These are phyloP conservation scores for Buteo buteo DNA, from an alignment of 2,113 vertebrate genomes.

Conservation along the genomic window DNA sequence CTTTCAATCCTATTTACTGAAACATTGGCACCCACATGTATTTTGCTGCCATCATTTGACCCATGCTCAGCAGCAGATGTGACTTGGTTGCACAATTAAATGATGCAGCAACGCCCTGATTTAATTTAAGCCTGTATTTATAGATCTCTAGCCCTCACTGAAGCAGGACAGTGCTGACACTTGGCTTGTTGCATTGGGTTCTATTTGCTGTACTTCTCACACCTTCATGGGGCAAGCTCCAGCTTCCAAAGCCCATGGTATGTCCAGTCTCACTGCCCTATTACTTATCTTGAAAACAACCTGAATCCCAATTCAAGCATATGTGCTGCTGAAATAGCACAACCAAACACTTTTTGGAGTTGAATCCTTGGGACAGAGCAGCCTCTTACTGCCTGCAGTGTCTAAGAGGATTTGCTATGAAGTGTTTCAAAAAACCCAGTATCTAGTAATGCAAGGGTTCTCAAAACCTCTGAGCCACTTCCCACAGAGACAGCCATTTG, in stretches of 20 bases:
- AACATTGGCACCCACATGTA: neutral
- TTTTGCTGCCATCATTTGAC: conserved; percentile 5
- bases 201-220: neutral
- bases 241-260: neutral
- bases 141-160: neutral
- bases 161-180: neutral
- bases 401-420: neutral
- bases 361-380: neutral
- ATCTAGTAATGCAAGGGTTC: neutral
- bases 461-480: neutral
- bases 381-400: neutral
- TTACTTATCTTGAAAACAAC: neutral
- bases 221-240: neutral
- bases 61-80: neutral
- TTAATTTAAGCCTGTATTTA: neutral
- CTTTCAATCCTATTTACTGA: conserved; percentile 10
- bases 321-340: neutral
- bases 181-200: neutral
- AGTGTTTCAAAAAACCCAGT: neutral
- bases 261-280: neutral
- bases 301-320: neutral
- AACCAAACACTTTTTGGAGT: neutral
- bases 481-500: neutral
- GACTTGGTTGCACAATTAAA: neutral
- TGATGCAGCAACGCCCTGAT: neutral